Conservation (phyloP, 2,797 vertebrate species). For the Tarsius wallacei region DNA sequence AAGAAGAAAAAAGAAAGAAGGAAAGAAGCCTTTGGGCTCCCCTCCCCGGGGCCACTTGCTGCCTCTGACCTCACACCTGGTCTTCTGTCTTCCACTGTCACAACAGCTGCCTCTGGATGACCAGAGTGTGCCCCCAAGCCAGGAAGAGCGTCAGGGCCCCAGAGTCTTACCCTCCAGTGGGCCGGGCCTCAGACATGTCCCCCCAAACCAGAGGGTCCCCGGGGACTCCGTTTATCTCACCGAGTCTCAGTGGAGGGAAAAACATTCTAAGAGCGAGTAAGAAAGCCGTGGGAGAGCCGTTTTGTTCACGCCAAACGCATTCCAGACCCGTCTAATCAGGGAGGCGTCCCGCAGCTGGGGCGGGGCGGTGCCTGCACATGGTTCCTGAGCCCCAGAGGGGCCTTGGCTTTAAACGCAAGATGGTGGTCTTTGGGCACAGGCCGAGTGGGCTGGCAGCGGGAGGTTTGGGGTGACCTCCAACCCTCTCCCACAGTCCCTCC, state of each 20-base stretch:
- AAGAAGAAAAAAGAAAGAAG: too few species aligned
- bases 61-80: background rate
- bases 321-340: conserved; percentile 90
- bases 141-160: background rate
- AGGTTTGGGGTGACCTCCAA: conserved; percentile 86
- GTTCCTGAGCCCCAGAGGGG: conserved; percentile 77
- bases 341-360: conserved; percentile 86
- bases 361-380: conserved; percentile 83
- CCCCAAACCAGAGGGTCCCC: background rate
- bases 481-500: conserved; percentile 86
- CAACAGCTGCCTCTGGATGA: background rate
- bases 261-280: conserved; percentile 75
- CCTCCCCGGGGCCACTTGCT: background rate
- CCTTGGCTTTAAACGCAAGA: conserved; percentile 82
- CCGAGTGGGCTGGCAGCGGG: conserved; percentile 82
- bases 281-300: conserved; percentile 78
- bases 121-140: background rate
- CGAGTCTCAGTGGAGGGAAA: conserved; percentile 76
- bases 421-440: conserved; percentile 84
- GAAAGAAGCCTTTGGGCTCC: background rate
- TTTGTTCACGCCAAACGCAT: conserved; percentile 89
- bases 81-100: background rate
- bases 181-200: background rate
- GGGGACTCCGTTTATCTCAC: conserved; percentile 56
- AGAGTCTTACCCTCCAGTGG: conserved; percentile 31